phyloP scores from a whole-genome alignment of 2,888 invertebrate genomes.

The Latrodectus elegans region DNA sequence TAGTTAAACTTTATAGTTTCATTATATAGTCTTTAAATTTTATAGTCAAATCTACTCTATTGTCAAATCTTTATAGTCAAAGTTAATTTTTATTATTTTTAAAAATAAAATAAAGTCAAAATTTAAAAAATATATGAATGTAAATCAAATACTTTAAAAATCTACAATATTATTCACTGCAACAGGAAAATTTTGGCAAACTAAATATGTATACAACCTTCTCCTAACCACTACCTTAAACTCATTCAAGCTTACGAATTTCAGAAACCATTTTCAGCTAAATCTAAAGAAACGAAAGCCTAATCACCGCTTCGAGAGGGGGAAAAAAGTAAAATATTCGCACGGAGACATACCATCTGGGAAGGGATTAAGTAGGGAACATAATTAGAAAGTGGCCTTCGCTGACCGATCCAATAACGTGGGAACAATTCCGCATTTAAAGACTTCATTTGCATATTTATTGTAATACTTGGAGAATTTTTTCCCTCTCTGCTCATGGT shows the following conservation, averaged over 20 bases:
- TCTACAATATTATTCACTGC: neutral
- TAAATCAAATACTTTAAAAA: too few species aligned
- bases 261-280: slow-evolving; percentile 13
- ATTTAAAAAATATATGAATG: too few species aligned
- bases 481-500: neutral
- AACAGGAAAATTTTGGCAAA: neutral
- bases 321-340: neutral
- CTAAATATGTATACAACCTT: neutral
- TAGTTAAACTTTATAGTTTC: too few species aligned
- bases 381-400: slow-evolving; percentile 5
- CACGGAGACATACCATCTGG: neutral
- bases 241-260: slow-evolving; percentile 40
- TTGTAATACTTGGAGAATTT: slow-evolving; percentile 53
- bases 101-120: too few species aligned
- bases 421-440: slow-evolving; percentile 62
- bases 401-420: slow-evolving; percentile 66
- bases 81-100: too few species aligned
- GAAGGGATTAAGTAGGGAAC: slow-evolving; percentile 54
- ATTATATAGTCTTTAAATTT: too few species aligned
- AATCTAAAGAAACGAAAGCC: slow-evolving; percentile 11
- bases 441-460: slow-evolving; percentile 67
- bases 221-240: too few species aligned
- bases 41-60: too few species aligned
- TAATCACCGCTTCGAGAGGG: slow-evolving; percentile 21
- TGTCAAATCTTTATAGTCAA: too few species aligned